These are phyloP conservation scores for Myrmecobius fasciatus DNA, from an alignment of 2,113 vertebrate species.

Conservation along the genomic window DNA sequence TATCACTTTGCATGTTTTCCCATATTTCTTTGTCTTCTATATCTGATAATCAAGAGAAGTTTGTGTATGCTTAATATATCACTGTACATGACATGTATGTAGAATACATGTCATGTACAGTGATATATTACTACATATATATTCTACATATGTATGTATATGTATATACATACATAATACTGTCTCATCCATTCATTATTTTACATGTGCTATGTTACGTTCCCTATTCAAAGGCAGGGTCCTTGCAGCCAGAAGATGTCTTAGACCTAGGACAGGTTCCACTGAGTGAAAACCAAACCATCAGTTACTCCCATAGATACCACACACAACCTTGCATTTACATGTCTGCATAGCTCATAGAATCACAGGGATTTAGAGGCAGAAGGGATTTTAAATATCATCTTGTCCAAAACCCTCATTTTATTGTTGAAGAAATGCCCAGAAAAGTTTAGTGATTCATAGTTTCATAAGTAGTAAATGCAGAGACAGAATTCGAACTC, in stretches of 20 bases:
- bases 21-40: neutral
- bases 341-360: neutral
- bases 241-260: neutral
- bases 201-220: neutral
- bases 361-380: neutral
- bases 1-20: neutral
- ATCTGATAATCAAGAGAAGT: neutral
- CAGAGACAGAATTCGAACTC: conserved; percentile 23
- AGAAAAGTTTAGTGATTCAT: neutral
- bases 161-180: neutral
- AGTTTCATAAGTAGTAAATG: neutral
- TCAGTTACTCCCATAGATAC: neutral
- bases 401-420: neutral
- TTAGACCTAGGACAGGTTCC: neutral
- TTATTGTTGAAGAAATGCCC: conserved; percentile 19
- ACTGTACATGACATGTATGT: neutral
- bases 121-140: too few species aligned
- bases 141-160: too few species aligned
- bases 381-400: neutral
- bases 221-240: neutral
- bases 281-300: neutral
- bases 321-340: neutral
- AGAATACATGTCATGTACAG: too few species aligned
- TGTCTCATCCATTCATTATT: neutral
- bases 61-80: neutral